These are phyloP conservation scores for Drosophila sucinea DNA, from an alignment of 1,140 invertebrate genomes.

Conservation along the genomic window DNA sequence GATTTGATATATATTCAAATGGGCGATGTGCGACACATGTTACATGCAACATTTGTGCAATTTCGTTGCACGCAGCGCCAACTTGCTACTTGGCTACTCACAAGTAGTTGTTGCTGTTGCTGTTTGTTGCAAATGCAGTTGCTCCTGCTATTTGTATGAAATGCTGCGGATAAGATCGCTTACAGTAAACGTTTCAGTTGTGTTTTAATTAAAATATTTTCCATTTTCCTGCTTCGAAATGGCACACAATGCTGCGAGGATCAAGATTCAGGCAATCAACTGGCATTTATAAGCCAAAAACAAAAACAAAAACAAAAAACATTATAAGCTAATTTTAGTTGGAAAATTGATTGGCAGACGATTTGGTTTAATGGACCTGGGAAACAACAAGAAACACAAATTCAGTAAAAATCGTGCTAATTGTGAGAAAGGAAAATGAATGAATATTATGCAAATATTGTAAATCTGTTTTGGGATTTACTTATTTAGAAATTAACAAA, in stretches of 20 bases:
- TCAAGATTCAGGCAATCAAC: conserved; percentile 67
- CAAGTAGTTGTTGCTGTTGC: background rate
- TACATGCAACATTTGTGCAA: conserved; percentile 75
- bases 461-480: too few species aligned
- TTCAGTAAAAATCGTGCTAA: background rate
- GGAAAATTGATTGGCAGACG: conserved; percentile 59
- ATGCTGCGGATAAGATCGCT: conserved; percentile 70
- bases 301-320: conserved; percentile 21
- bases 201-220: conserved; percentile 82
- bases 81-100: conserved; percentile 26
- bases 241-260: conserved; percentile 34
- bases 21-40: conserved; percentile 78
- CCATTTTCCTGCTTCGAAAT: conserved; percentile 48
- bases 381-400: conserved; percentile 7
- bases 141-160: conserved; percentile 63
- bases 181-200: conserved; percentile 77
- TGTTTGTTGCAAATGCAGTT: conserved; percentile 37
- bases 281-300: conserved; percentile 59
- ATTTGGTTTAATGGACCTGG: conserved; percentile 41
- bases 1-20: conserved; percentile 82
- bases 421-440: background rate
- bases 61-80: conserved; percentile 69
- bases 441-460: background rate
- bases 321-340: conserved; percentile 69
- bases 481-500: too few species aligned